Percentiles rank a stretch among this genome's conserved stretches.
Evolutionary conservation across 2,113 vertebrate species (phyloP).

Genomic region (western clawed frog (Xenopus tropicalis)): DNA sequence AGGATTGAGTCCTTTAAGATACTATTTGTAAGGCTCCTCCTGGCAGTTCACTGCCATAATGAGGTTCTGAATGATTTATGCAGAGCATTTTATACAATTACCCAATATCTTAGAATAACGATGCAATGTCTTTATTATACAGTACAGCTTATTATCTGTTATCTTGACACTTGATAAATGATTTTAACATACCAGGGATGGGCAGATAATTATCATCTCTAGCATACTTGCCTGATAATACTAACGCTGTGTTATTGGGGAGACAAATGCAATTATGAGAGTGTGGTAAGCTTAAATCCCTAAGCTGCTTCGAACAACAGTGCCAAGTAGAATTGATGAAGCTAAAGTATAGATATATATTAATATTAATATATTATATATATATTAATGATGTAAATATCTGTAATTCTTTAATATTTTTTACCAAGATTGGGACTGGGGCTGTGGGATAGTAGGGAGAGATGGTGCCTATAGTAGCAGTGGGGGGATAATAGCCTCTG

Average conservation of each 20-base stretch:
- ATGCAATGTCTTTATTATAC: slow-evolving; percentile 9
- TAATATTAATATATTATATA: not conserved
- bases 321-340: not conserved
- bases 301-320: not conserved
- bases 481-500: too few species aligned
- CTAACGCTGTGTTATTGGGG: not conserved
- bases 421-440: too few species aligned
- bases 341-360: not conserved
- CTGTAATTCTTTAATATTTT: too few species aligned
- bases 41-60: too few species aligned
- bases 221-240: not conserved
- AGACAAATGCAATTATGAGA: not conserved
- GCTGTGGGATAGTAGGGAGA: too few species aligned
- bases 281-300: not conserved
- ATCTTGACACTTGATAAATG: slow-evolving; percentile 11
- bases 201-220: not conserved
- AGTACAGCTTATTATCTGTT: slow-evolving; percentile 3
- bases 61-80: not conserved
- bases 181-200: not conserved
- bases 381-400: too few species aligned
- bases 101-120: not conserved
- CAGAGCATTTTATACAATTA: slow-evolving; percentile 4
- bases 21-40: too few species aligned
- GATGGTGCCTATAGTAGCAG: too few species aligned
- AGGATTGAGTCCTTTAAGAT: too few species aligned